Base-by-base conservation (phyloP, 37 sponge, comb jelly and placozoan species). In the Amphimedon queenslandica region DNA sequence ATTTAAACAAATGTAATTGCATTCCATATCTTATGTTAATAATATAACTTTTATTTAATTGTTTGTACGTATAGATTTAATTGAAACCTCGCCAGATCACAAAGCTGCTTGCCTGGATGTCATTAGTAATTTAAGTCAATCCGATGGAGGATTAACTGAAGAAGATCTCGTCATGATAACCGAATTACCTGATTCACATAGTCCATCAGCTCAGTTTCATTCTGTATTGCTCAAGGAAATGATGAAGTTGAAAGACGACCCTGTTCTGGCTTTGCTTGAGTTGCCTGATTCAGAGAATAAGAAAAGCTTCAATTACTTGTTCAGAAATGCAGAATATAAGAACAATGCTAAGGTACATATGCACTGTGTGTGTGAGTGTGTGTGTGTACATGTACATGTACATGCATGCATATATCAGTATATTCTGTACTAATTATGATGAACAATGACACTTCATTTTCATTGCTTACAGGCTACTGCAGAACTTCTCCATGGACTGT, bases 391-490 rank as follows among this genome's bases (percentile, higher is more conserved):
- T 47, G 53, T 47, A 47, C 53, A 47, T 13, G 53, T 47, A 47
- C 53, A 47, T 47, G 53, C 53, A 47, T 47, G 53, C 13, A 47
- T 47, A 13, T 8, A 47, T 47, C 13, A 8, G 53, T 47, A 18
- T 8, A 18, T 47, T 47, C 53, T 25, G 21, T n/a, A n/a, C 5
- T 60, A n/a, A 25, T 25, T n/a, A n/a, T 60, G 61, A 60, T 25
- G 28, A 25, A 60, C 28, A 25, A 60, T 6, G 5, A 25, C 21
- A 60, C 21, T 6, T 60, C 23, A n/a, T 6, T 25, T 6, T n/a
- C 28, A 36, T 77, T 38, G 47, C 1, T 0, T 53, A 11, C 57
- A 79, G 87, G 51, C 70, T 74, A 78, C 78, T 73, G 73, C 84
- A 24, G 37, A 37, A 3, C 64, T 91, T 35, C 64, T 87, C 20